A percentile compares a stretch with the other conserved stretches of the same genome.
Evolutionary conservation across 2,113 vertebrate species (phyloP).

Genomic region (Mastomys coucha): DNA sequence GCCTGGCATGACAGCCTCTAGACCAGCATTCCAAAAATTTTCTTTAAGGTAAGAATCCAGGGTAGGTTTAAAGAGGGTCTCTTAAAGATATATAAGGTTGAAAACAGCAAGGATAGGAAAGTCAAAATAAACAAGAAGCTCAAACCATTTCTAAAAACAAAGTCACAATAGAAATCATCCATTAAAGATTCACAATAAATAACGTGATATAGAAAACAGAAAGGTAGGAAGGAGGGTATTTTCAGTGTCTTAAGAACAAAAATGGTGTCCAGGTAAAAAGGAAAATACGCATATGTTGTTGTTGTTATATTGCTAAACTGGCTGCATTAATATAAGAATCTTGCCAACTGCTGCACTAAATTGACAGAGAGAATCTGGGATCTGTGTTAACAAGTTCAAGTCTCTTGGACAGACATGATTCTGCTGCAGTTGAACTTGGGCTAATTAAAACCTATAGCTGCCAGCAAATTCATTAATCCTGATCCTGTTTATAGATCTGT

Average conservation of each 20-base stretch:
- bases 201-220: neutral
- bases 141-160: neutral
- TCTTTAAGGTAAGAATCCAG: neutral
- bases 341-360: conserved; percentile 23
- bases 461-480: conserved; percentile 75
- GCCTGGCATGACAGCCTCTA: neutral
- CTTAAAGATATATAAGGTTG: neutral
- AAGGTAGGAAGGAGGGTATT: neutral
- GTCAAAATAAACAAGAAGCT: neutral
- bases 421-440: conserved; percentile 61
- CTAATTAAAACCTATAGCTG: conserved; percentile 77
- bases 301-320: neutral
- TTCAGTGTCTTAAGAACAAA: neutral
- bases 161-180: neutral
- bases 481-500: conserved; percentile 75
- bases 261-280: neutral
- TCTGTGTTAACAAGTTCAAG: conserved; percentile 52
- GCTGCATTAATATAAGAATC: conserved; percentile 51
- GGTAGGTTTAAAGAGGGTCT: neutral
- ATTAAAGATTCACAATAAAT: neutral
- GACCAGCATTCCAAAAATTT: neutral
- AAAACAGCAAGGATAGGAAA: neutral
- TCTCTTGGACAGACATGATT: conserved; percentile 64
- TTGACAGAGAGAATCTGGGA: neutral
- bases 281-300: neutral